These are phyloP conservation scores for Xanthia togata DNA, from an alignment of 2,888 invertebrate species.

Conservation along the genomic window DNA sequence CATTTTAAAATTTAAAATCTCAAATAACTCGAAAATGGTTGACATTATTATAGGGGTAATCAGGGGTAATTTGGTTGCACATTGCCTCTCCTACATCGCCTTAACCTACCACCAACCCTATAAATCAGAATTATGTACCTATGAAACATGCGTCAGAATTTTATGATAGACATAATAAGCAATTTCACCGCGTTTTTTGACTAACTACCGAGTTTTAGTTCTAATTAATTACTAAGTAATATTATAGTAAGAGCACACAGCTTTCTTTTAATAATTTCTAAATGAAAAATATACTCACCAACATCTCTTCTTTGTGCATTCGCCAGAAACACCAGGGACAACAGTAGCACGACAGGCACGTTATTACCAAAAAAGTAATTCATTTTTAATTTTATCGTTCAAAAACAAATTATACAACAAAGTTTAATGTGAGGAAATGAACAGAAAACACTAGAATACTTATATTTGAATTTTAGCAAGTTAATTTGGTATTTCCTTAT, in stretches of 20 bases:
- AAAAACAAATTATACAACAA: background rate
- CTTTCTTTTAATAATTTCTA: constrained; percentile 8
- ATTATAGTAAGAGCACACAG: background rate
- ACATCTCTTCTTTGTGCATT: constrained; percentile 87
- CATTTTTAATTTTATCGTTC: constrained; percentile 71
- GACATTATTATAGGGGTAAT: too few relatives aligned
- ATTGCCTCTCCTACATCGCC: too few relatives aligned
- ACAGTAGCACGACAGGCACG: constrained; percentile 83
- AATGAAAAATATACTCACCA: constrained; percentile 77
- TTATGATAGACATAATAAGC: background rate
- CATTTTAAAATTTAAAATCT: too few relatives aligned
- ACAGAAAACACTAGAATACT: constrained; percentile 28
- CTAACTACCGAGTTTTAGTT: background rate
- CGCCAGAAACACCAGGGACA: constrained; percentile 84
- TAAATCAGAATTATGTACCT: too few relatives aligned
- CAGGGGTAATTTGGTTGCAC: too few relatives aligned
- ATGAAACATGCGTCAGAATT: background rate
- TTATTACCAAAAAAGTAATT: constrained; percentile 80
- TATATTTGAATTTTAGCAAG: constrained; percentile 46
- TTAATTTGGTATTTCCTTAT: constrained; percentile 11
- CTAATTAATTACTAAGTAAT: background rate
- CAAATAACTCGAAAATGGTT: too few relatives aligned
- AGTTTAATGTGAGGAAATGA: constrained; percentile 2
- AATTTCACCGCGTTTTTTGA: background rate
- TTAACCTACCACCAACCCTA: too few relatives aligned